Evolutionary conservation across 2,888 invertebrate genomes (phyloP), one percentile per base, ranked within the genome.

Genomic region (Zygogramma bicolorata): DNA sequence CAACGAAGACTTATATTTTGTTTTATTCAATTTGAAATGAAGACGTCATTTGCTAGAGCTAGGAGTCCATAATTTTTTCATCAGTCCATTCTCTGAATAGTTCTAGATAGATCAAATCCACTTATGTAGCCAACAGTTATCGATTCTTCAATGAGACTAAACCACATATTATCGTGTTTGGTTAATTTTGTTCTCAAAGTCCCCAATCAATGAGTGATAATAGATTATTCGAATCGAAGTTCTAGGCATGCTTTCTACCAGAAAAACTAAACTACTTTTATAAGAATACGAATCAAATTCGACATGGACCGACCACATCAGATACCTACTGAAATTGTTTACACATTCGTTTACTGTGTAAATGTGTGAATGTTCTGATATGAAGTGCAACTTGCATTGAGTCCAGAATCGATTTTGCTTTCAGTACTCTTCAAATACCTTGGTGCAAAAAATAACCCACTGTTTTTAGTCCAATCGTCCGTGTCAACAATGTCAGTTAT

Each of bases 401-500:
- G 13, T 18, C 46, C n/a, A n/a, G 8, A 59, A 59, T 42, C 27
- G n/a, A 42, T 63, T 31, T 63, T 7, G 63, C 31, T 40, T 13
- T 40, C 0, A 22, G 10, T 40, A 49, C 10, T 42, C 29, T 29
- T 29, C 46, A 31, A 34, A 25, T 25, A 0, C 20, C n/a, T 62
- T 42, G 7, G n/a, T 42, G 42, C 60, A 22, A 40, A 62, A 62
- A 62, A 38, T 18, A 62, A 68, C 65, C 60, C 40, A n/a, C 13
- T n/a, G 42, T 62, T 63, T 42, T 53, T 65, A 68, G 68, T 68
- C 31, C 49, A 72, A 40, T 31, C 27, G 72, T 72, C 72, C 72
- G 65, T 20, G 72, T 72, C 72, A 40, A 65, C 49, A 38, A 40
- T 69, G 75, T 75, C 75, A 38, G 60, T 46, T 59, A 53, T 67